A percentile compares a stretch with the other conserved stretches of the same genome.
Conservation (phyloP, 2,113 vertebrate species). For the Platichthys flesus region DNA sequence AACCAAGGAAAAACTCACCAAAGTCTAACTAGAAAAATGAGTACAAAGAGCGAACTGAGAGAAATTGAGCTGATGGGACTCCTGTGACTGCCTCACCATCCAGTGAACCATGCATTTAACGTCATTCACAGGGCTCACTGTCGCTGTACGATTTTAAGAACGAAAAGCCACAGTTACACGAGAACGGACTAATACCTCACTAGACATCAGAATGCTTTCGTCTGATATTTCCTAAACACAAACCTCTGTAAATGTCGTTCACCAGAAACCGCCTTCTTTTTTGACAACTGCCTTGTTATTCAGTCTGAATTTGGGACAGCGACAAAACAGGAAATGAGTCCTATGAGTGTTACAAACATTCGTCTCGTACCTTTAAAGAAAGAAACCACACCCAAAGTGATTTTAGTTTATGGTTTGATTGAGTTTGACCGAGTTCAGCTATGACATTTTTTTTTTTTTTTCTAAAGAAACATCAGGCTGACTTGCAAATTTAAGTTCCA, state of each 20-base stretch:
- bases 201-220: conserved; percentile 76
- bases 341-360: conserved; percentile 36
- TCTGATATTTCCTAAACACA: conserved; percentile 71
- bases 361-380: conserved; percentile 44
- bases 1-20: conserved; percentile 70
- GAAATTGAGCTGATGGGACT: conserved; percentile 13
- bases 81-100: conserved; percentile 30
- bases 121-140: conserved; percentile 58
- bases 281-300: conserved; percentile 71
- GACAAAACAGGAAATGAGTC: conserved; percentile 31
- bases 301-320: conserved; percentile 50
- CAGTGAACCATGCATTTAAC: conserved; percentile 38
- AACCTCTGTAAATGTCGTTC: conserved; percentile 74
- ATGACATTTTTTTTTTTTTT: conserved; percentile 10
- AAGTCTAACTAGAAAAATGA: conserved; percentile 58
- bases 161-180: conserved; percentile 22
- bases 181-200: conserved; percentile 76
- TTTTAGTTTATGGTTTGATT: conserved; percentile 45
- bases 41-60: conserved; percentile 11
- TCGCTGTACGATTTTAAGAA: conserved; percentile 30
- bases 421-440: conserved; percentile 35
- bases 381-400: conserved; percentile 14
- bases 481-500: neutral
- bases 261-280: conserved; percentile 82
- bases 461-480: conserved; percentile 21